Conservation (phyloP, 2,797 vertebrate species). For the Pagetopsis macropterus region DNA sequence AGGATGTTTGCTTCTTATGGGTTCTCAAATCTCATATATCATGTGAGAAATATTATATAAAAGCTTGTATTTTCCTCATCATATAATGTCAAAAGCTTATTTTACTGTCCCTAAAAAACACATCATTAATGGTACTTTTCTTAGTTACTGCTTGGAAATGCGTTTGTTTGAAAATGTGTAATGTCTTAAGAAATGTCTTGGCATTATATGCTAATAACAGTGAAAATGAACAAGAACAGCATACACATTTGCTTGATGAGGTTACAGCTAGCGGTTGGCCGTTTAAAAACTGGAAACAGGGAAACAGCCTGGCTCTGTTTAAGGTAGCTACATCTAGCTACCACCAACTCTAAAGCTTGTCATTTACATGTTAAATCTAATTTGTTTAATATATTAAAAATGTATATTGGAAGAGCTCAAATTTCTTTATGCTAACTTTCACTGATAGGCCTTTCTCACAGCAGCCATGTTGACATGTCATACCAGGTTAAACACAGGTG, state of each 20-base stretch:
- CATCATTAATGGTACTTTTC: conserved; percentile 33
- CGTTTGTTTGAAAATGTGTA: background rate
- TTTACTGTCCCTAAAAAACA: background rate
- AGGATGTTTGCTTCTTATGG: background rate
- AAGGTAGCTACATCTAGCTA: background rate
- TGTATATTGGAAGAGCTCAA: background rate
- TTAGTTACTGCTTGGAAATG: background rate
- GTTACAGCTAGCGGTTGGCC: background rate
- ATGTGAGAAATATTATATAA: background rate
- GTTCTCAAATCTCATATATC: conserved; percentile 19
- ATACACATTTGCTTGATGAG: background rate
- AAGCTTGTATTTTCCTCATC: conserved; percentile 13
- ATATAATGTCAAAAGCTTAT: background rate
- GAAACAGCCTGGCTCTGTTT: background rate
- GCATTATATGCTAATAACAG: conserved; percentile 12
- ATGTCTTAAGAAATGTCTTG: conserved; percentile 3
- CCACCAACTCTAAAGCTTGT: background rate
- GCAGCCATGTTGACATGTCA: too few species aligned
- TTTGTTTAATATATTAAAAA: background rate
- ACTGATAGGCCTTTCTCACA: too few species aligned
- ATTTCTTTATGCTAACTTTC: too few species aligned
- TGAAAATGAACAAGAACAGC: background rate
- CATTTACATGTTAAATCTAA: background rate
- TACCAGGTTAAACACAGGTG: too few species aligned
- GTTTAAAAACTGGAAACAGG: background rate